Percentiles rank a stretch among this genome's conserved stretches.
Evolutionary conservation across 2,888 invertebrate genomes (phyloP).

Genomic region (Temnothorax rugatulus): DNA sequence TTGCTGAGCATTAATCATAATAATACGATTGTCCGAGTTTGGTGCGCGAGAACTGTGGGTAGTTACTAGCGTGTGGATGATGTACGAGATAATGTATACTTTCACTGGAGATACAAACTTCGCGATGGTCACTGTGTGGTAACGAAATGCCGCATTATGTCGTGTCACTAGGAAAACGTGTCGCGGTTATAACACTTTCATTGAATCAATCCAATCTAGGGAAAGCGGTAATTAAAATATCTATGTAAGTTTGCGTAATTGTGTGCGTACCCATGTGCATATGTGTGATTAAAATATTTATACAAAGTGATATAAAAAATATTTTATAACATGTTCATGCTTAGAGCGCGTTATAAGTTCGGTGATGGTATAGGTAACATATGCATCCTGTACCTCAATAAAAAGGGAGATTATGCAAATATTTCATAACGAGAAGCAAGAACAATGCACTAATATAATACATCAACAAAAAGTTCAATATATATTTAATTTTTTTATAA

Average conservation of each 20-base stretch:
- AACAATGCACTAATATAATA: neutral
- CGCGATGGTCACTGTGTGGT: constrained; percentile 1
- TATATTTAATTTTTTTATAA: neutral
- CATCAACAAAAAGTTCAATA: neutral
- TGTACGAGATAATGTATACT: constrained; percentile 23
- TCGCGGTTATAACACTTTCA: neutral
- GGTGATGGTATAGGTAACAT: neutral
- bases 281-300: constrained; percentile 8
- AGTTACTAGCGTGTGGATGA: constrained; percentile 18
- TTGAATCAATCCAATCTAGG: neutral
- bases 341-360: neutral
- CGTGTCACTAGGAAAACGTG: neutral
- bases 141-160: constrained; percentile 14
- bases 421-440: neutral
- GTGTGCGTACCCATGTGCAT: neutral
- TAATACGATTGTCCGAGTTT: constrained; percentile 52
- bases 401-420: neutral
- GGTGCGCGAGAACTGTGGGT: neutral
- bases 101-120: constrained; percentile 29
- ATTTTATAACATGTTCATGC: neutral
- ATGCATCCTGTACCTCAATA: neutral
- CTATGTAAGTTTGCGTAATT: neutral
- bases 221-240: constrained; percentile 16
- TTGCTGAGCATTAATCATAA: constrained; percentile 53
- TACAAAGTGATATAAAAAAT: neutral